A percentile compares a stretch with the other conserved stretches of the same genome.
phyloP scores from a whole-genome alignment of 2,888 invertebrate species.

The Psylliodes chrysocephalus region DNA sequence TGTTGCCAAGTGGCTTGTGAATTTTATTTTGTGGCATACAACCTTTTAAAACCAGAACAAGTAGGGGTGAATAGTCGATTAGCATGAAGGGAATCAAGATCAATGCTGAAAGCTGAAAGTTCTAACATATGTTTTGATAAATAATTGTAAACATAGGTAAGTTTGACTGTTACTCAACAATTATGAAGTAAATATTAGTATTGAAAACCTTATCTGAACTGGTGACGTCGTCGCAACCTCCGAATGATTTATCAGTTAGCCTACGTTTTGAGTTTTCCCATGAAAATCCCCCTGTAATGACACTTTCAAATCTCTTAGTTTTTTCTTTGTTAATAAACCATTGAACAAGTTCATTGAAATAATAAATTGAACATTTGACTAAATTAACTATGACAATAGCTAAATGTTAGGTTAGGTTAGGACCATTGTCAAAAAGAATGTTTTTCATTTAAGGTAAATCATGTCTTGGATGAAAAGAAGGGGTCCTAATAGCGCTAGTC shows the following conservation, averaged over 20 bases:
- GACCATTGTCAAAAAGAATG: slow-evolving; percentile 10
- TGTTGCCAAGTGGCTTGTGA: neutral
- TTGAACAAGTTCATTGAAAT: no score
- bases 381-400: neutral
- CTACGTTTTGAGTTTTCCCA: neutral
- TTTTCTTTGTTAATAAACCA: no score
- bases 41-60: slow-evolving; percentile 7
- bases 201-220: slow-evolving; percentile 1
- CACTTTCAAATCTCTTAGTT: neutral
- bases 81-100: slow-evolving; percentile 44
- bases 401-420: slow-evolving; percentile 37
- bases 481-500: slow-evolving; percentile 55
- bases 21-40: neutral
- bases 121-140: slow-evolving; percentile 42
- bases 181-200: neutral
- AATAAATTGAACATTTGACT: no score
- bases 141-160: slow-evolving; percentile 31
- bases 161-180: neutral
- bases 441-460: slow-evolving; percentile 36
- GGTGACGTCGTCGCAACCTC: slow-evolving; percentile 12
- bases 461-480: slow-evolving; percentile 64
- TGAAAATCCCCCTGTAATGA: neutral
- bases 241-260: neutral
- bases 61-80: slow-evolving; percentile 14
- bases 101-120: slow-evolving; percentile 41